These are phyloP conservation scores for Encarsia formosa DNA, from an alignment of 2,888 invertebrate genomes.

Conservation along the genomic window DNA sequence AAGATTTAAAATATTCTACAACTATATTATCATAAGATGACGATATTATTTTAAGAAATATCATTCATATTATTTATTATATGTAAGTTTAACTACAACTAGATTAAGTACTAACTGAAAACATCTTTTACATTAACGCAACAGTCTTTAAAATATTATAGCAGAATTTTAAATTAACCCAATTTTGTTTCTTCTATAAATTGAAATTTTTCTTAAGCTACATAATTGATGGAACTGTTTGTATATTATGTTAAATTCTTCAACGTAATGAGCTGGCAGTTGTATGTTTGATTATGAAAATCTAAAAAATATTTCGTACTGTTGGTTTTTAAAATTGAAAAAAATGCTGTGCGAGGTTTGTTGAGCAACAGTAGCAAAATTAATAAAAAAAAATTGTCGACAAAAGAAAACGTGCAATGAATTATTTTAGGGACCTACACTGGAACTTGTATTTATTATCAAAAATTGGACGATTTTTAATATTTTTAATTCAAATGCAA, in stretches of 20 bases:
- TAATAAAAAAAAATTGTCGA: slow-evolving; percentile 4
- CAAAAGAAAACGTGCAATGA: neutral
- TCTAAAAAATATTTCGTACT: slow-evolving; percentile 1
- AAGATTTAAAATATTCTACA: no score
- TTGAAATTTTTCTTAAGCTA: no score
- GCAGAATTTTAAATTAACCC: no score
- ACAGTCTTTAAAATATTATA: slow-evolving; percentile 21
- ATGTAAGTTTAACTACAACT: no score
- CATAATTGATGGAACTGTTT: slow-evolving; percentile 4
- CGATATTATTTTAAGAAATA: slow-evolving; percentile 18
- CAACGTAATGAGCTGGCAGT: slow-evolving; percentile 20
- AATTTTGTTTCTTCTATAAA: no score
- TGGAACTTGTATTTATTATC: neutral
- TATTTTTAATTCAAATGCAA: slow-evolving; percentile 9
- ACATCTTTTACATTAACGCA: slow-evolving; percentile 12
- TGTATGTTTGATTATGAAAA: slow-evolving; percentile 11
- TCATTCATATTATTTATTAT: slow-evolving; percentile 10
- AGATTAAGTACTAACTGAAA: slow-evolving; percentile 23
- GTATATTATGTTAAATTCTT: slow-evolving; percentile 2
- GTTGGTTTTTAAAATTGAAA: slow-evolving; percentile 7
- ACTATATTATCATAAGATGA: slow-evolving; percentile 18
- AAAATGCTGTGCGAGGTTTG: slow-evolving; percentile 19
- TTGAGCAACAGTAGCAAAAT: slow-evolving; percentile 14
- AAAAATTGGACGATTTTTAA: slow-evolving; percentile 17
- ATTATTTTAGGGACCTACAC: slow-evolving; percentile 8